Percentiles rank a stretch among this genome's conserved stretches.
Evolutionary conservation across 1,140 invertebrate genomes (phyloP).

Genomic region (Aradophagus sp.): DNA sequence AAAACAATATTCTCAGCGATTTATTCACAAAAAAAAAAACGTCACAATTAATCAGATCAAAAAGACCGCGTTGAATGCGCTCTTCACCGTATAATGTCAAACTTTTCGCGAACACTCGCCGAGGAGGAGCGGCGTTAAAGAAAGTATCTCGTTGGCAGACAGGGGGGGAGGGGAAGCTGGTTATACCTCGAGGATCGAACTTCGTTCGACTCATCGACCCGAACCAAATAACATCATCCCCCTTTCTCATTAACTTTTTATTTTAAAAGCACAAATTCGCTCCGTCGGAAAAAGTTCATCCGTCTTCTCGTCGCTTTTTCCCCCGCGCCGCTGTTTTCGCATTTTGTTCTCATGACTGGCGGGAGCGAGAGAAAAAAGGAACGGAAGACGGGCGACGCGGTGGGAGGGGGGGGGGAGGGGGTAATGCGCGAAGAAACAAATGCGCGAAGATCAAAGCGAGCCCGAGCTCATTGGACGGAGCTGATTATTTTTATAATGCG

Average conservation of each 20-base stretch:
- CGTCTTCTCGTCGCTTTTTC: slow-evolving; percentile 45
- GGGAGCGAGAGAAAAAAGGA: slow-evolving; percentile 19
- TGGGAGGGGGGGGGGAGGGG: not conserved
- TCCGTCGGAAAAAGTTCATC: slow-evolving; percentile 63
- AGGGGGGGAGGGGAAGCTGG: no score
- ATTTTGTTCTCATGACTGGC: slow-evolving; percentile 48
- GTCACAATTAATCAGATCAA: slow-evolving; percentile 28
- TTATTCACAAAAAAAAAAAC: slow-evolving; percentile 12
- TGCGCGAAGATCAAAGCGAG: slow-evolving; percentile 68
- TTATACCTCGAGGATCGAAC: slow-evolving; percentile 59
- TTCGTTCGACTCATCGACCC: slow-evolving; percentile 61
- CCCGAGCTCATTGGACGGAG: slow-evolving; percentile 67
- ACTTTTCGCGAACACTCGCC: slow-evolving; percentile 36
- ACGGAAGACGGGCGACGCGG: not conserved
- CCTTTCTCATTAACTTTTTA: slow-evolving; percentile 75
- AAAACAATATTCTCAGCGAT: no score
- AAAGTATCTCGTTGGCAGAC: no score
- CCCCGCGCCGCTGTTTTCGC: slow-evolving; percentile 39
- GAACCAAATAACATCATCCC: slow-evolving; percentile 68
- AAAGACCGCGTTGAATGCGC: slow-evolving; percentile 16
- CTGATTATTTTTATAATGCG: slow-evolving; percentile 75
- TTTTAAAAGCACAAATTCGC: slow-evolving; percentile 68
- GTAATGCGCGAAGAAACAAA: slow-evolving; percentile 57
- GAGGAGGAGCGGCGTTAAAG: slow-evolving; percentile 19
- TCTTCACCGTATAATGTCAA: slow-evolving; percentile 31